A percentile compares a stretch with the other conserved stretches of the same genome.
phyloP scores from a whole-genome alignment of 2,888 invertebrate genomes.

The Chalcosyrphus nemorum region DNA sequence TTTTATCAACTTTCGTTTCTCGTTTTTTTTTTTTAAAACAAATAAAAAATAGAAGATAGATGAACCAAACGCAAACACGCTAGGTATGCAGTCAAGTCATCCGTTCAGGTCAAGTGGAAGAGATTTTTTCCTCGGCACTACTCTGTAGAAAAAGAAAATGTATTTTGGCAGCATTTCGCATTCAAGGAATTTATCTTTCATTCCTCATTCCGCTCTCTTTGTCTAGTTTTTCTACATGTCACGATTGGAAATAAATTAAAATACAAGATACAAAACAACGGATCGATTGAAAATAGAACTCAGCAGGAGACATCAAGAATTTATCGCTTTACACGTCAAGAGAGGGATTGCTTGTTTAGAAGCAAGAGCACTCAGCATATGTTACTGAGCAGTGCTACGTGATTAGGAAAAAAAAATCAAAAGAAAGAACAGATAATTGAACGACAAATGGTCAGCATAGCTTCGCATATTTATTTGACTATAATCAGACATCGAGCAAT shows the following conservation, averaged over 20 bases:
- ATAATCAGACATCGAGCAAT: constrained; percentile 45
- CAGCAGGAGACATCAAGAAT: constrained; percentile 64
- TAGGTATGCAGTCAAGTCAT: constrained; percentile 59
- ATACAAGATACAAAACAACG: constrained; percentile 43
- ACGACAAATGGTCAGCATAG: constrained; percentile 68
- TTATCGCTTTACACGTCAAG: constrained; percentile 24
- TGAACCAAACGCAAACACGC: constrained; percentile 32
- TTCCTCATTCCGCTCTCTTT: constrained; percentile 1
- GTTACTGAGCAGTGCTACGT: constrained; percentile 36
- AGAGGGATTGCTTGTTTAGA: neutral
- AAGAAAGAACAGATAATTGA: constrained; percentile 53
- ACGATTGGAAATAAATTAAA: constrained; percentile 38
- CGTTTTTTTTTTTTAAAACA: neutral
- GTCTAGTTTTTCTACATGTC: neutral
- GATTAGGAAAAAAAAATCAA: constrained; percentile 34
- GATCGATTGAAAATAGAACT: constrained; percentile 71
- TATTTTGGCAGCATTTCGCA: constrained; percentile 16
- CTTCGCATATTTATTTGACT: constrained; percentile 67
- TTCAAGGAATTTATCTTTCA: constrained; percentile 32
- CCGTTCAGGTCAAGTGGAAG: constrained; percentile 61
- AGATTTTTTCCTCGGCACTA: constrained; percentile 31
- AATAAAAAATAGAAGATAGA: neutral
- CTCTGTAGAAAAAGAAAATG: constrained; percentile 8
- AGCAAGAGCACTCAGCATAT: constrained; percentile 38
- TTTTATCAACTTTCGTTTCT: constrained; percentile 40